Percentiles rank a stretch among this genome's conserved stretches.
phyloP scores from a whole-genome alignment of 1,140 invertebrate species.

The Trachelipus rathkii region DNA sequence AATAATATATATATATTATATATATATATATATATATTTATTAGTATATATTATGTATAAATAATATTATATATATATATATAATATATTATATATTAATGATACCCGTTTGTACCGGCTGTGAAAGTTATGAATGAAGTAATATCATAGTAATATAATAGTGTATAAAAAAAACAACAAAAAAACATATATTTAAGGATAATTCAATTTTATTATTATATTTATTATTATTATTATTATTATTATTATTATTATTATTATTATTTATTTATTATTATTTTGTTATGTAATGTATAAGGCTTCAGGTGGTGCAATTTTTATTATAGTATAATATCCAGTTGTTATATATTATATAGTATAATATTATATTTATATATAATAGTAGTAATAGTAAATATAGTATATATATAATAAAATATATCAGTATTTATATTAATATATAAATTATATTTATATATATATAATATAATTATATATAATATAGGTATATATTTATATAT shows the following conservation, averaged over 20 bases:
- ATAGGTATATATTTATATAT: too few species aligned
- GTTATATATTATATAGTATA: not conserved
- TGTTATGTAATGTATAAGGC: slow-evolving; percentile 2
- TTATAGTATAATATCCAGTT: not conserved
- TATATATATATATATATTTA: not conserved
- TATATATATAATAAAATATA: too few species aligned
- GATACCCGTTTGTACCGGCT: not conserved
- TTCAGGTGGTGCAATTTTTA: not conserved
- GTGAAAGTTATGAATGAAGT: not conserved
- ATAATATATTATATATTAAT: not conserved
- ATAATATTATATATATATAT: not conserved
- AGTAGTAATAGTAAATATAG: not conserved
- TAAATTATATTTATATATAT: too few species aligned
- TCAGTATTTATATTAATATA: too few species aligned
- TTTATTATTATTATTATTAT: not conserved
- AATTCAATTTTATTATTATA: not conserved
- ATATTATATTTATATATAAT: too few species aligned
- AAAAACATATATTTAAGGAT: not conserved
- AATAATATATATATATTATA: not conserved
- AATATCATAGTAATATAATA: too few species aligned
- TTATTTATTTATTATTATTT: not conserved
- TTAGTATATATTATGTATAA: not conserved
- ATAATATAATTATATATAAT: too few species aligned
- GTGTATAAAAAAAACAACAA: not conserved
- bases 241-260: too few species aligned